Percentiles rank a stretch among this genome's conserved stretches.
Conservation (phyloP, 2,797 vertebrate genomes). For the Lacerta viridis region DNA sequence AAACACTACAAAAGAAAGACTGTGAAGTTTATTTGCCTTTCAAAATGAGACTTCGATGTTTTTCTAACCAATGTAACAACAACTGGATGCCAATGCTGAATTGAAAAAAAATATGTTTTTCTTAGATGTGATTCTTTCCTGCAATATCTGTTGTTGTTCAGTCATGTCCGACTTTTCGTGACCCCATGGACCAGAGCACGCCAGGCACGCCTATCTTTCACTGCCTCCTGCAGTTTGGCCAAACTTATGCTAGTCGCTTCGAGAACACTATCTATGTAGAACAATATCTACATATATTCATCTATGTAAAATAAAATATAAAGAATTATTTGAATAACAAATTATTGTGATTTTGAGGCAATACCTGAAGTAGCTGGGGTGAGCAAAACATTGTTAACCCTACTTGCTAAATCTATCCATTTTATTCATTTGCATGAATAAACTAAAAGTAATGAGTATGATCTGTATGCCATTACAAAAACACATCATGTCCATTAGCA, state of each 20-base stretch:
- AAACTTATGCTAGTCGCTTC: too few relatives aligned
- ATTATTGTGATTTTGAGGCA: background rate
- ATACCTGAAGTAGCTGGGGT: background rate
- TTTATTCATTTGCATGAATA: background rate
- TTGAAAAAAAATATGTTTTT: background rate
- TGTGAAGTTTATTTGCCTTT: background rate
- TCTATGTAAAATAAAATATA: background rate
- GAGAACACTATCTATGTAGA: too few relatives aligned
- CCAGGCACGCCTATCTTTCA: too few relatives aligned
- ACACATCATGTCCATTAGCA: background rate
- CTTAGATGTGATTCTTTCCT: background rate
- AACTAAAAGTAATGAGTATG: background rate
- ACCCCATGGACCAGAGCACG: too few relatives aligned
- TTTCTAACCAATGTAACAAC: background rate
- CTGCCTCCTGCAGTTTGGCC: too few relatives aligned
- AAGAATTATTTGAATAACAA: constrained; percentile 2
- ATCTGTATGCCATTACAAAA: background rate
- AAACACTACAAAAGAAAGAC: constrained; percentile 2
- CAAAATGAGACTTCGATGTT: background rate
- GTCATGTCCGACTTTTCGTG: too few relatives aligned
- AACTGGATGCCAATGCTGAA: background rate
- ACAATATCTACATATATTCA: background rate
- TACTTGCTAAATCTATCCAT: background rate
- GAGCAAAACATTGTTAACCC: background rate
- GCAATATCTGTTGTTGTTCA: background rate